Percentiles rank a stretch among this genome's conserved stretches.
Conservation (phyloP, 2,888 invertebrate species). For the Resseliella maxima region DNA sequence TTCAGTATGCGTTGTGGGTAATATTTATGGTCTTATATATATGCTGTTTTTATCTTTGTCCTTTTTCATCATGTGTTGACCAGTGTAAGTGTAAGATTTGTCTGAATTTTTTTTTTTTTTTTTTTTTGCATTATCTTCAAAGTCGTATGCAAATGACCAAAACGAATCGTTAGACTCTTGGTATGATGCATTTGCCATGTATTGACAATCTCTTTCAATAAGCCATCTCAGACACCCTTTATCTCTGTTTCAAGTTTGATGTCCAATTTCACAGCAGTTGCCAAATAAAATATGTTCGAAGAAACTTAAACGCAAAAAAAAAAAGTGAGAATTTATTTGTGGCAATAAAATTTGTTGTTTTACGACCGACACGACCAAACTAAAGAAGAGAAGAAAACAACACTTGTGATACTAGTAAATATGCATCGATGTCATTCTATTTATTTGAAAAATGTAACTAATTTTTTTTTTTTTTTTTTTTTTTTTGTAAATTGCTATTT, state of each 20-base stretch:
- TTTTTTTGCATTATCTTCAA: background rate
- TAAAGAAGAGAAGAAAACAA: conserved; percentile 15
- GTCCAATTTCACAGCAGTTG: conserved; percentile 20
- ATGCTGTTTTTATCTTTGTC: background rate
- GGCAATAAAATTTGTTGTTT: conserved; percentile 49
- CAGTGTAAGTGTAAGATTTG: background rate
- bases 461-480: too few species aligned
- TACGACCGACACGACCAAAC: too few species aligned
- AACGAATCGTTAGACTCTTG: background rate
- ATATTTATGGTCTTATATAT: conserved; percentile 27
- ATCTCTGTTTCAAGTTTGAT: background rate
- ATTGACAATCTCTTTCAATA: background rate
- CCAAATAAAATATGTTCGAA: background rate
- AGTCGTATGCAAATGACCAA: conserved; percentile 29
- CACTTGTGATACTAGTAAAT: background rate
- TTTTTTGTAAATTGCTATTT: too few species aligned
- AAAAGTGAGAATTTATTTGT: conserved; percentile 53
- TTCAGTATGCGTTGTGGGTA: background rate
- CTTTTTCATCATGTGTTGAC: background rate
- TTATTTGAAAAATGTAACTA: too few species aligned
- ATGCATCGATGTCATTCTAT: background rate
- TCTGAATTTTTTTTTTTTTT: background rate
- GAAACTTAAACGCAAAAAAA: background rate
- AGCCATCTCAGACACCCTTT: background rate
- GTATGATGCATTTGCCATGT: background rate